Evolutionary conservation across 2,888 invertebrate genomes (phyloP).

Genomic region (Vandiemenella viatica): DNA sequence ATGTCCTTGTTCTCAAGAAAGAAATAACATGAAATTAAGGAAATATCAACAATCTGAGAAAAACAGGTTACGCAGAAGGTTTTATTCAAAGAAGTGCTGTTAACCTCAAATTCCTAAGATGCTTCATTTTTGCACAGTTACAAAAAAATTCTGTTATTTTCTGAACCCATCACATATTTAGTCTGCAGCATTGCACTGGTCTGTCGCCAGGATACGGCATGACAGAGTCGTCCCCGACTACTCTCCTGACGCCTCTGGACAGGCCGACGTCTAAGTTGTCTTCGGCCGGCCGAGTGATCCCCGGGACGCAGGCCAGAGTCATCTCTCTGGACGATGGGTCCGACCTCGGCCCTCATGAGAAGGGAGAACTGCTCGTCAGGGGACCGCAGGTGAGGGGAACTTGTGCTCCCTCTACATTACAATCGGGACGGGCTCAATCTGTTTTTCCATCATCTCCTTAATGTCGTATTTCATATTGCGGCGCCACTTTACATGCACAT

Average conservation of each 20-base stretch:
- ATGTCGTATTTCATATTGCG: no score
- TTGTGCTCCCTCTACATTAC: background rate
- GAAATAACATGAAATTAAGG: no score
- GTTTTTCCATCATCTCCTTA: background rate
- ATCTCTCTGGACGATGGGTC: constrained; percentile 40
- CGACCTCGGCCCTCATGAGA: constrained; percentile 40
- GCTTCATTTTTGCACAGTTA: no score
- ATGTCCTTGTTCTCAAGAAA: no score
- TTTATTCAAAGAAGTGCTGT: no score
- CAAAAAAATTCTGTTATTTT: no score
- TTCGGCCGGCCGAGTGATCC: constrained; percentile 49
- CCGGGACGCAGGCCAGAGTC: constrained; percentile 51
- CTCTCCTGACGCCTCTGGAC: constrained; percentile 40
- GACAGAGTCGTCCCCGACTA: constrained; percentile 46
- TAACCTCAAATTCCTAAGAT: no score
- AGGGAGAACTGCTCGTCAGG: constrained; percentile 54
- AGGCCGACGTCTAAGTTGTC: constrained; percentile 38
- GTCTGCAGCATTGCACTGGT: no score
- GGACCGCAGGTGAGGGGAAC: constrained; percentile 50
- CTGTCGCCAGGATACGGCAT: constrained; percentile 40
- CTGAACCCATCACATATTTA: no score
- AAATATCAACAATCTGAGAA: no score
- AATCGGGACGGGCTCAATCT: background rate
- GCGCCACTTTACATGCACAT: no score
- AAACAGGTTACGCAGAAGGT: no score